These are phyloP conservation scores for Amazona ochrocephala DNA, from an alignment of 2,797 vertebrate species.

Conservation along the genomic window DNA sequence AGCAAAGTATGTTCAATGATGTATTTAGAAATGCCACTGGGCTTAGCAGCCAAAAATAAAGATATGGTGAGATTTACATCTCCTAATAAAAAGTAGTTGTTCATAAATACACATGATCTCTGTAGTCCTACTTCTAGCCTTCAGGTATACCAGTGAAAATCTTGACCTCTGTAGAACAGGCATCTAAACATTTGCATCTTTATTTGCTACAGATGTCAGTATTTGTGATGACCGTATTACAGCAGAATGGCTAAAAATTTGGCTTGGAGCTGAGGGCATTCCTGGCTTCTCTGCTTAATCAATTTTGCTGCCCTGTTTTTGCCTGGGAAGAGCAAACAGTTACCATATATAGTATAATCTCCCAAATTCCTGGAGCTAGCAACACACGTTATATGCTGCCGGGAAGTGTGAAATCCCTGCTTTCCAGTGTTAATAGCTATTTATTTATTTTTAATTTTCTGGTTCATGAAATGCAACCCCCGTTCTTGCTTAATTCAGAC, in stretches of 20 bases:
- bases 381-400: neutral
- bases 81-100: neutral
- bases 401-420: neutral
- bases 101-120: neutral
- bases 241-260: neutral
- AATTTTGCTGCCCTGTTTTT: neutral
- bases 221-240: neutral
- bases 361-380: neutral
- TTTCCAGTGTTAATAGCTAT: neutral
- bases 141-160: neutral
- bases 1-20: neutral
- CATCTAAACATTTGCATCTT: neutral
- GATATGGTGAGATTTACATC: neutral
- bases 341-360: neutral
- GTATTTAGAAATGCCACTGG: neutral
- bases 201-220: neutral
- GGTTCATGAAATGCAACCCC: neutral
- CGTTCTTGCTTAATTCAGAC: neutral
- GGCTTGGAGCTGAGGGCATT: neutral
- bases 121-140: neutral
- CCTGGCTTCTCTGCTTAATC: neutral
- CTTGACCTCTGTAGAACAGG: neutral
- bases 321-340: neutral
- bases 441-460: constrained; percentile 35
- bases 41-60: neutral